Percentiles rank a stretch among this genome's conserved stretches.
These are phyloP conservation scores for Clarias fuscus DNA, from an alignment of 2,797 vertebrate genomes.

Conservation along the genomic window DNA sequence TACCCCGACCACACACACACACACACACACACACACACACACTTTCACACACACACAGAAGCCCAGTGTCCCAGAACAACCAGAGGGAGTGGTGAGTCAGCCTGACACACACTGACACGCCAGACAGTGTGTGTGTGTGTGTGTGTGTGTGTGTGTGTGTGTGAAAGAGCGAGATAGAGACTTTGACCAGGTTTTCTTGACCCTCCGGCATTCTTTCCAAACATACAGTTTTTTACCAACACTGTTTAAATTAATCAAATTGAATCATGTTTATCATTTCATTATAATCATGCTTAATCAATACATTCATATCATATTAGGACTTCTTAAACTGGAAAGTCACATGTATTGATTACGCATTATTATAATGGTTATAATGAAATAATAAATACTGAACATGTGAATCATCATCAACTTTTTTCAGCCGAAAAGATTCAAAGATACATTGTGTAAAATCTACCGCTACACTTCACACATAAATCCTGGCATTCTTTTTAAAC, in stretches of 20 bases:
- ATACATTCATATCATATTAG: neutral
- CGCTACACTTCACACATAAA: constrained; percentile 64
- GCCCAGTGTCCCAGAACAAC: constrained; percentile 50
- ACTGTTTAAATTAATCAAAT: neutral
- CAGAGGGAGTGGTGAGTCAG: constrained; percentile 48
- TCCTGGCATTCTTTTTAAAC: constrained; percentile 65
- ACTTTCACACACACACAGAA: constrained; percentile 44
- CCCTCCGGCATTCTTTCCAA: constrained; percentile 14
- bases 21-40: constrained; percentile 41
- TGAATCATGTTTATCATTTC: neutral
- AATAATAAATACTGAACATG: neutral
- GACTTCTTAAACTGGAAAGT: too few species aligned
- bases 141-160: constrained; percentile 4
- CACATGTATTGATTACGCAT: too few species aligned
- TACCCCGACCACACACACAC: constrained; percentile 42
- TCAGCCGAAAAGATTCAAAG: neutral
- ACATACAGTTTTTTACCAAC: neutral
- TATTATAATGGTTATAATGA: too few species aligned
- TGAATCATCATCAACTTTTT: neutral
- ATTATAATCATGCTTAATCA: neutral
- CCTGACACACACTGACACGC: constrained; percentile 54
- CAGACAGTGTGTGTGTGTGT: constrained; percentile 24
- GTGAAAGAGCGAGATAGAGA: neutral
- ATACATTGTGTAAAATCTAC: constrained; percentile 60
- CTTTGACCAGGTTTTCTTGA: constrained; percentile 23